Percentiles rank a stretch among this genome's conserved stretches.
These are phyloP conservation scores for Phalera bucephala DNA, from an alignment of 2,888 invertebrate genomes.

Conservation along the genomic window DNA sequence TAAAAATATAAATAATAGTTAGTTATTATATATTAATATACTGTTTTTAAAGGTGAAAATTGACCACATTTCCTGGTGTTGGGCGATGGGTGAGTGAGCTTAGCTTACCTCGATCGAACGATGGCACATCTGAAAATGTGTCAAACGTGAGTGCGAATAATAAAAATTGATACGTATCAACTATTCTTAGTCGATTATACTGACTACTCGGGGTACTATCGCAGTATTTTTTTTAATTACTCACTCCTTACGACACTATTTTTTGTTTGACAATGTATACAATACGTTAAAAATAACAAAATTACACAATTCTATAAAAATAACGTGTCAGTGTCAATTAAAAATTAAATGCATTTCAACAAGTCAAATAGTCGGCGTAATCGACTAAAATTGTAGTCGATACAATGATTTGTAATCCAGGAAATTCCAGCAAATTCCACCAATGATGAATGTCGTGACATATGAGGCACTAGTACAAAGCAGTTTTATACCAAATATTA, in stretches of 20 bases:
- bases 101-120: conserved; percentile 72
- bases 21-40: conserved; percentile 1
- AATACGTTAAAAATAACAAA: too few relatives aligned
- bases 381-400: conserved; percentile 30
- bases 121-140: conserved; percentile 75
- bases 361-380: conserved; percentile 7
- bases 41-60: conserved; percentile 52
- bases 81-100: conserved; percentile 53
- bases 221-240: conserved; percentile 1
- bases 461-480: conserved; percentile 66
- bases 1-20: not conserved
- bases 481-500: conserved; percentile 62
- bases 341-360: too few relatives aligned
- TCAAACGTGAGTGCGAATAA: conserved; percentile 53
- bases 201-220: not conserved
- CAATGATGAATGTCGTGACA: conserved; percentile 41
- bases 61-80: conserved; percentile 70
- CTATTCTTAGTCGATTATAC: conserved; percentile 15
- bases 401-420: conserved; percentile 46
- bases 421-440: conserved; percentile 66
- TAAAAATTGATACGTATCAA: conserved; percentile 31
- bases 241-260: too few relatives aligned
- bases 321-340: too few relatives aligned
- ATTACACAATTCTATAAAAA: too few relatives aligned
- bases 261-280: too few relatives aligned